phyloP scores from a whole-genome alignment of 2,797 vertebrate genomes.

The Luscinia megarhynchos region DNA sequence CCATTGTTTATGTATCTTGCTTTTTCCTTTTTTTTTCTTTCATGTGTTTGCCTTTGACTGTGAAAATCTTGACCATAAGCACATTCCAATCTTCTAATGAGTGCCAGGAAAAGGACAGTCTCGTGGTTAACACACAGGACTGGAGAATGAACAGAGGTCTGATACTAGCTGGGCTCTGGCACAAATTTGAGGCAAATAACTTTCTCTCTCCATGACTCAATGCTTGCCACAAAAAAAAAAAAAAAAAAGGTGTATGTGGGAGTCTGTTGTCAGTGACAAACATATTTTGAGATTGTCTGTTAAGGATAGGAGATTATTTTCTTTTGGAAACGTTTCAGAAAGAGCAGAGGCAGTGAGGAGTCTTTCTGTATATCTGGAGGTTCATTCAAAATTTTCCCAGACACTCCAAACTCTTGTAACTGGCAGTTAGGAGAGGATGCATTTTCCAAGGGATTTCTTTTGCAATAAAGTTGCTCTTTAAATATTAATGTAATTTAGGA shows the following conservation, averaged over 20 bases:
- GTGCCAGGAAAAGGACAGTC: not conserved
- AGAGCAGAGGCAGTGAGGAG: not conserved
- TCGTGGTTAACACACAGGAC: not conserved
- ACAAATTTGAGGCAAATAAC: not conserved
- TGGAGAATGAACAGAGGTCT: not conserved
- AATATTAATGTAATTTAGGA: not conserved
- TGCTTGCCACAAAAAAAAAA: not conserved
- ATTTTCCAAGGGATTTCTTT: not conserved
- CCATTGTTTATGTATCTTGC: not conserved
- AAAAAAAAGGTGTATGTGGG: not conserved
- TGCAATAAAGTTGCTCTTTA: not conserved
- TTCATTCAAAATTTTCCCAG: not conserved
- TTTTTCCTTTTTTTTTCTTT: not conserved
- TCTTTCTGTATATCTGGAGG: not conserved
- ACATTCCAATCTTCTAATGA: not conserved
- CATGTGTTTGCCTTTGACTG: not conserved
- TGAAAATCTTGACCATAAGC: not conserved
- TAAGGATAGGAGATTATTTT: not conserved
- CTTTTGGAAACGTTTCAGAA: constrained; percentile 2
- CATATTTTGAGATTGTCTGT: not conserved
- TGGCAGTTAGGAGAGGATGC: not conserved
- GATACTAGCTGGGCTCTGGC: not conserved
- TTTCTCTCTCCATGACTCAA: not conserved
- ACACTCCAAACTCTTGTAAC: not conserved
- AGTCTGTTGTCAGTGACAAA: not conserved